These are phyloP conservation scores for Mythimna pallens DNA, from an alignment of 2,888 invertebrate species.

Conservation along the genomic window DNA sequence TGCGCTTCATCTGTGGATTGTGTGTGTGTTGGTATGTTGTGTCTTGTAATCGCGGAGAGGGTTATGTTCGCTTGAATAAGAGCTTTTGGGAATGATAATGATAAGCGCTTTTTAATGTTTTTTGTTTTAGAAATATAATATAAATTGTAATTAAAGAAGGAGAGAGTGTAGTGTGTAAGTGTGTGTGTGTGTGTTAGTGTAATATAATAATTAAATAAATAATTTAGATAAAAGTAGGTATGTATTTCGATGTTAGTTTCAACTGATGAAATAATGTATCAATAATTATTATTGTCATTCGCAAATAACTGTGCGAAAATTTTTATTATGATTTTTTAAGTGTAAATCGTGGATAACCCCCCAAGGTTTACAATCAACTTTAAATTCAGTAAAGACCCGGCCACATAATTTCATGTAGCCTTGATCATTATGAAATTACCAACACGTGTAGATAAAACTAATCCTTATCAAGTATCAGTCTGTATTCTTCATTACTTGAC, in stretches of 20 bases:
- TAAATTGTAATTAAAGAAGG: too few relatives aligned
- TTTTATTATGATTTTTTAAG: background rate
- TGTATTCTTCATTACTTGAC: conserved; percentile 10
- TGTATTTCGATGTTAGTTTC: background rate
- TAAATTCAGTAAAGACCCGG: background rate
- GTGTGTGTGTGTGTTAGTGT: too few relatives aligned
- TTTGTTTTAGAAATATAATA: background rate
- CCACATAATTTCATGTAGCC: background rate
- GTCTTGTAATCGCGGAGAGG: conserved; percentile 62
- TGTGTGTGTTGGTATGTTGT: conserved; percentile 68
- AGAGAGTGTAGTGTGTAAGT: too few relatives aligned
- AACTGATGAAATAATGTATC: background rate
- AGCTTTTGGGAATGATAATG: conserved; percentile 32
- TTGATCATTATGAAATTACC: background rate
- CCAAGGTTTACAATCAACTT: background rate
- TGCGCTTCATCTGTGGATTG: conserved; percentile 79
- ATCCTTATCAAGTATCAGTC: conserved; percentile 30
- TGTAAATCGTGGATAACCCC: background rate
- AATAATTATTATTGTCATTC: background rate
- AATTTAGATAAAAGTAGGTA: too few relatives aligned
- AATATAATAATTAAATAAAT: too few relatives aligned
- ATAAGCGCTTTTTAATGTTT: conserved; percentile 11
- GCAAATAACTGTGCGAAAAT: background rate
- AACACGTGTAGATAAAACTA: background rate
- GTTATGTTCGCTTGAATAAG: conserved; percentile 43